Base-by-base conservation (phyloP, 2,888 invertebrate genomes). In the Brassicogethes aeneus region DNA sequence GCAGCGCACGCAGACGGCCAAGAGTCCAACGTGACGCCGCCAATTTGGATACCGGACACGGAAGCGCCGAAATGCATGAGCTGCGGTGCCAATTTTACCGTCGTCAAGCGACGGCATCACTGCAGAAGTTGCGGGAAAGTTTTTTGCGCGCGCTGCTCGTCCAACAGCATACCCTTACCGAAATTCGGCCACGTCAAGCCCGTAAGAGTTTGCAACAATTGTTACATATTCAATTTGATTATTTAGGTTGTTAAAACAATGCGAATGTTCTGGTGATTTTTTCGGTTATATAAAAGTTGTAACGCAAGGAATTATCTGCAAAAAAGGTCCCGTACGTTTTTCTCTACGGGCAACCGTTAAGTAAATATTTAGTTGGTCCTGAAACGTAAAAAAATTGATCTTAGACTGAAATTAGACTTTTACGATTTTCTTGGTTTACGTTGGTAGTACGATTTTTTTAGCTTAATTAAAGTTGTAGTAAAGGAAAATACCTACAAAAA, bases 71-170 rank as follows among this genome's bases (percentile, higher is more conserved):
- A 84, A 41, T 99, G 97, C 68, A 94, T 93, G 85, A 82, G 90
- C 29, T 99, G 99, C 67, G 79, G 81, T 44, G 82, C 86, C 13
- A 83, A 83, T 54, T 99, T 99, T 72, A 97, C 94, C 2, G 89
- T 97, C 49, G 89, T 99, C 55, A 80, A 96, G 31, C 79, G 97
- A 13, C 73, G 97, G 7, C 97, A 99, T 66, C 97, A 97, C 68
- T 97, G 97, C 65, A 75, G 97, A 54, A 95, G 95, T 69, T 99
- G 96, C 70, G 96, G 96, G 66, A 82, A 91, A 76, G 92, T 95
- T 32, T 95, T 94, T 69, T 96, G 95, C 70, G 86, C 89, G 1
- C 82, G 89, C 34, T 96, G 95, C 71, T 94, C 94, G 53, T 85
- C 89, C 36, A 90, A 93, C 66, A 88, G 86, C 47, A 88, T 93